Percentiles rank a stretch among this genome's conserved stretches.
phyloP scores from a whole-genome alignment of 2,888 invertebrate species.

The Drosophila monieri region DNA sequence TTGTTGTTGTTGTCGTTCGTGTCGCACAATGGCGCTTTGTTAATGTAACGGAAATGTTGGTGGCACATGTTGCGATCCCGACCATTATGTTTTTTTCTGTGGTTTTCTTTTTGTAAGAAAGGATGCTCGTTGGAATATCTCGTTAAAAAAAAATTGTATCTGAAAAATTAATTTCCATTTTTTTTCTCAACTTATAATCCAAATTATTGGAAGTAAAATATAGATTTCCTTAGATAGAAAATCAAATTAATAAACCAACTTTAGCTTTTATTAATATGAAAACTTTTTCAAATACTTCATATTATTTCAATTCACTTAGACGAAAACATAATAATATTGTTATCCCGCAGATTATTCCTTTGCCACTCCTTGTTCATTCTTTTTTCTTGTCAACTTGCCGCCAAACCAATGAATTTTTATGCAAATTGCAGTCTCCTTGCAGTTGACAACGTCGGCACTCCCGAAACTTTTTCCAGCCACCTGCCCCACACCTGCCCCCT shows the following conservation, averaged over 20 bases:
- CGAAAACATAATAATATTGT: slow-evolving; percentile 22
- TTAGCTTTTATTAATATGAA: background rate
- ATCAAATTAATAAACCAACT: background rate
- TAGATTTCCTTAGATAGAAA: background rate
- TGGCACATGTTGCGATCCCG: slow-evolving; percentile 66
- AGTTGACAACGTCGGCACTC: slow-evolving; percentile 68
- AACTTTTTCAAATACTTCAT: slow-evolving; percentile 6
- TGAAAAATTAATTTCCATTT: background rate
- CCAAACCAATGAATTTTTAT: slow-evolving; percentile 81
- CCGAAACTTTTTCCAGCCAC: slow-evolving; percentile 45
- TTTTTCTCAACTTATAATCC: background rate
- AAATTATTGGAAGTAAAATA: background rate
- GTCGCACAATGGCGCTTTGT: slow-evolving; percentile 72
- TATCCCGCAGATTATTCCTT: slow-evolving; percentile 15
- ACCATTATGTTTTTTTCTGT: slow-evolving; percentile 38
- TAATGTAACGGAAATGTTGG: slow-evolving; percentile 72
- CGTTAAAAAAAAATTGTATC: background rate
- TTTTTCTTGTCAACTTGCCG: slow-evolving; percentile 66
- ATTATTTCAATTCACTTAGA: slow-evolving; percentile 9
- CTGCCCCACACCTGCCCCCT: background rate
- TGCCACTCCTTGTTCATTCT: slow-evolving; percentile 15
- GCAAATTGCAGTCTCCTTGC: slow-evolving; percentile 79
- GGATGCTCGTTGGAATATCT: no score
- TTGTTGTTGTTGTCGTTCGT: slow-evolving; percentile 52
- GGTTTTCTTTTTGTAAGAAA: background rate